Base-by-base conservation (phyloP, 2,797 vertebrate species). In the Gadopsis bispinosus region DNA sequence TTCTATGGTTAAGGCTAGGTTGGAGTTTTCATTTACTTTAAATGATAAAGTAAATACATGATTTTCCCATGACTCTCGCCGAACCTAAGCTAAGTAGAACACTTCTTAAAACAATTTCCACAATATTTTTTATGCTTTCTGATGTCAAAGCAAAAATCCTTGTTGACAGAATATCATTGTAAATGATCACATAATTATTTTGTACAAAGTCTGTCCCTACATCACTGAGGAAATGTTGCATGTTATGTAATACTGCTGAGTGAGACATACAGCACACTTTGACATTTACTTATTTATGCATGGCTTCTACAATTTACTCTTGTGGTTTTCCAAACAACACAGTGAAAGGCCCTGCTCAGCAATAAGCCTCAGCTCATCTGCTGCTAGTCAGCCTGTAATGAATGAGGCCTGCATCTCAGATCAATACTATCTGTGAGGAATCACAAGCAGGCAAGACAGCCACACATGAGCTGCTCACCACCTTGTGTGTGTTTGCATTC, bases 381-480 rank as follows among this genome's bases (percentile, higher is more conserved):
- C 88, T 86, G 85, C 85, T 86, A 88, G 91, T 93, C 94, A 91
- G 83, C 84, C 72, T 89, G 89, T 94, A 94, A 94, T 93, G 92
- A 94, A 94, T 94, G 92, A 93, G 93, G 88, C 82, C 76, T 83
- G 87, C 45, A 26, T 80, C 77, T 61, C 45, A 45, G 89, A 93
- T 95, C 95, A 92, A 95, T 95, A 94, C 90, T 93, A 92, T 95
- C 83, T 91, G 91, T 92, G 92, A 95, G 87, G 90, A 93, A 94
- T 95, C 88, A 82, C 87, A 86, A 88, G 56, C 58, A 66, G 59
- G 85, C 77, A 35, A 80, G 91, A 91, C 88, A 90, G 83, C 86
- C 79, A 87, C 90, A 90, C 87, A 91, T 89, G 89, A 88, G 87
- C 85, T 77, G 53, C 73, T 85, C 63, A 45, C 61, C 65, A 56